These are phyloP conservation scores for Yponomeuta sedellus DNA, from an alignment of 2,888 invertebrate genomes.

Conservation along the genomic window DNA sequence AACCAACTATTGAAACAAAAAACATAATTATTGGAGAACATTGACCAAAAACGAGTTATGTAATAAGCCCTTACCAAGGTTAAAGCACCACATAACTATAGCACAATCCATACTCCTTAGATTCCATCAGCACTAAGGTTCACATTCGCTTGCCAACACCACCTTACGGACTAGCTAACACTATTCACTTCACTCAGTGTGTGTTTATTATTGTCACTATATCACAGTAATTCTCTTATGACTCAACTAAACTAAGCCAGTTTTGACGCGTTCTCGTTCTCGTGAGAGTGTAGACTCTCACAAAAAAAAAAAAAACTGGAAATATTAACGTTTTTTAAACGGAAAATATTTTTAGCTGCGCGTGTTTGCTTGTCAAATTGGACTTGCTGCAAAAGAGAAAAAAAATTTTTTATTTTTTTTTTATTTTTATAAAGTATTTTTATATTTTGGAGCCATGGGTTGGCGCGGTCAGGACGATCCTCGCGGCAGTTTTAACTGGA, in stretches of 20 bases:
- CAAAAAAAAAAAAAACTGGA: too few relatives aligned
- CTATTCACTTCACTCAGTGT: background rate
- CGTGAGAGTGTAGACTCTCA: too few relatives aligned
- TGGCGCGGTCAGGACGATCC: conserved; percentile 49
- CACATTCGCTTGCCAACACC: background rate
- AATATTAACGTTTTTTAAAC: too few relatives aligned
- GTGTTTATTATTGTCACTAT: background rate
- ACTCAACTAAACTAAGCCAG: conserved; percentile 6
- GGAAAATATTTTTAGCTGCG: too few relatives aligned
- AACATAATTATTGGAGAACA: too few relatives aligned
- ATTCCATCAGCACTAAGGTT: background rate
- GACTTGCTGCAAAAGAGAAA: background rate
- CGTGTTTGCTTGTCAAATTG: too few relatives aligned
- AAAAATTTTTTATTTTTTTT: conserved; percentile 26
- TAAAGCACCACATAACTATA: background rate
- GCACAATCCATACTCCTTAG: background rate
- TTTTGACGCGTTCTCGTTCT: too few relatives aligned
- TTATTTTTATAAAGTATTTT: too few relatives aligned
- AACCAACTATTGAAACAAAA: too few relatives aligned
- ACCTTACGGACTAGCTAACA: background rate
- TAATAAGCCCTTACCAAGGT: background rate
- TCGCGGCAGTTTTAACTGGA: conserved; percentile 64
- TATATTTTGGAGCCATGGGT: conserved; percentile 9
- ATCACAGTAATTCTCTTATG: background rate
- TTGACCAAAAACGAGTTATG: background rate